A percentile compares a stretch with the other conserved stretches of the same genome.
Evolutionary conservation across 1,140 invertebrate genomes (phyloP).

Genomic region (Melipona quadrifasciata): DNA sequence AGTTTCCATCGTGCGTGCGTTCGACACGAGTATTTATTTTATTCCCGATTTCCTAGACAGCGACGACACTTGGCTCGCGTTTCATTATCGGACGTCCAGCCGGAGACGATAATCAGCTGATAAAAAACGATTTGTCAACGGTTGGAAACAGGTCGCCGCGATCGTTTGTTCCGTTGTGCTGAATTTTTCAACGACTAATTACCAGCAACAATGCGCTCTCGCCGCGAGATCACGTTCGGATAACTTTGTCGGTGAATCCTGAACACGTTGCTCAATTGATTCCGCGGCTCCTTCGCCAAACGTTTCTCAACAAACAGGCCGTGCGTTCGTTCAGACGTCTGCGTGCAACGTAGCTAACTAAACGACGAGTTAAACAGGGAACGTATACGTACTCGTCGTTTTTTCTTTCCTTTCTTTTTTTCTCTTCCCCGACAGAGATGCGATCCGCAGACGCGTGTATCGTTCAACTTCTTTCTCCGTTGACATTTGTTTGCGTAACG

Average conservation of each 20-base stretch:
- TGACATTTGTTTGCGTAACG: neutral
- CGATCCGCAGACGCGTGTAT: neutral
- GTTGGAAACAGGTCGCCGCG: neutral
- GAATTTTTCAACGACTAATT: constrained; percentile 31
- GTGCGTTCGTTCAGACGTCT: neutral
- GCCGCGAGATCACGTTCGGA: constrained; percentile 15
- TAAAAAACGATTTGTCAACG: neutral
- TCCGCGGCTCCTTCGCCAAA: neutral
- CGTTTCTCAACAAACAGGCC: constrained; percentile 9
- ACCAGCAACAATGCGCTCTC: constrained; percentile 20
- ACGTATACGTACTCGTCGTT: neutral
- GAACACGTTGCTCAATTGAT: constrained; percentile 24
- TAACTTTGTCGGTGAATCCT: constrained; percentile 16
- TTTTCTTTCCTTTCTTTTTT: too few relatives aligned
- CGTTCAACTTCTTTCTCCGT: neutral
- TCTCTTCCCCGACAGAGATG: neutral
- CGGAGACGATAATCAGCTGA: neutral
- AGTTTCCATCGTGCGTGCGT: constrained; percentile 47
- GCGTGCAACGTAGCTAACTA: too few relatives aligned
- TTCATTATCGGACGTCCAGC: constrained; percentile 14
- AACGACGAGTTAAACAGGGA: neutral
- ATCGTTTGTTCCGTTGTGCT: neutral
- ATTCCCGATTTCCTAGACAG: constrained; percentile 46
- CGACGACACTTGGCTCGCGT: constrained; percentile 45
- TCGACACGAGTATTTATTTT: constrained; percentile 61